Conservation (phyloP, 1,140 invertebrate species). For the Drosophila erecta region DNA sequence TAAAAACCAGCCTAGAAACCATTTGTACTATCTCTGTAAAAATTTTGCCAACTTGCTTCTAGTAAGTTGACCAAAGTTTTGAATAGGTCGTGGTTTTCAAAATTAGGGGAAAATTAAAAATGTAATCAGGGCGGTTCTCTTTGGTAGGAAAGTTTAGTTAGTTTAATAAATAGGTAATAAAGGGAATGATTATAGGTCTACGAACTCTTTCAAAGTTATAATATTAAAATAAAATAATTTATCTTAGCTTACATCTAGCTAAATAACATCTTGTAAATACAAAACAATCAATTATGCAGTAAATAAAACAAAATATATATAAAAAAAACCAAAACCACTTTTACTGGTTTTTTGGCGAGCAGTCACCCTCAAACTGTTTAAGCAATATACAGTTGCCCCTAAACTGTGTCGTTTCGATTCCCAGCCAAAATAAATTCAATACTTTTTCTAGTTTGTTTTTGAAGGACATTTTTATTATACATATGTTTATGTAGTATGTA, state of each 20-base stretch:
- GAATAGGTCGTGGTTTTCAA: slow-evolving; percentile 16
- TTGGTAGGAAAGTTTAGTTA: slow-evolving; percentile 19
- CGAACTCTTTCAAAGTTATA: neutral
- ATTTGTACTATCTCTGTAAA: neutral
- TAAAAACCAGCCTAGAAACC: neutral
- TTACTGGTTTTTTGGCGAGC: neutral
- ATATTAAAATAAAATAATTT: neutral
- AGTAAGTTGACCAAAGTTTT: slow-evolving; percentile 72
- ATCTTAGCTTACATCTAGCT: slow-evolving; percentile 10
- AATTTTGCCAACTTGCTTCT: slow-evolving; percentile 73
- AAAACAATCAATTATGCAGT: slow-evolving; percentile 24
- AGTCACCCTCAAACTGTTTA: neutral
- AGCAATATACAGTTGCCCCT: neutral
- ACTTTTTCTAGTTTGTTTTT: slow-evolving; percentile 34
- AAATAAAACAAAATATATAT: slow-evolving; percentile 13
- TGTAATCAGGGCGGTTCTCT: neutral
- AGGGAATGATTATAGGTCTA: neutral
- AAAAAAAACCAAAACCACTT: neutral
- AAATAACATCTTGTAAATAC: slow-evolving; percentile 38
- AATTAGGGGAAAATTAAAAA: neutral
- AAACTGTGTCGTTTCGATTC: neutral
- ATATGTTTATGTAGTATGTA: slow-evolving; percentile 73
- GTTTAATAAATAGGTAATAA: slow-evolving; percentile 26
- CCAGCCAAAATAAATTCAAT: neutral
- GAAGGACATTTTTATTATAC: slow-evolving; percentile 79